Conservation (phyloP, 2,888 invertebrate genomes). For the Myathropa florea region DNA sequence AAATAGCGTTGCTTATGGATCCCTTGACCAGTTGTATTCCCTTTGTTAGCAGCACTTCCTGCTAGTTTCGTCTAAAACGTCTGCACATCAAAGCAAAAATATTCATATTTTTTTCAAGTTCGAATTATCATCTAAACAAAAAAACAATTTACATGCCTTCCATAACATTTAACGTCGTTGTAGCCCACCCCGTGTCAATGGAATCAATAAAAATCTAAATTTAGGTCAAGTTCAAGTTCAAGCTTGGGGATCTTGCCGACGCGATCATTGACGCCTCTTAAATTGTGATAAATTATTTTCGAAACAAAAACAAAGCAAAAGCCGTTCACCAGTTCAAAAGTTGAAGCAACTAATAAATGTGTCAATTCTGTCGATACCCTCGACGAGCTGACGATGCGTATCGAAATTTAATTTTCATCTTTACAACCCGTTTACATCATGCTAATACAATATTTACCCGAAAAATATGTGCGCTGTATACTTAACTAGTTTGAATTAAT, state of each 20-base stretch:
- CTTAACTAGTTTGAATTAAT: background rate
- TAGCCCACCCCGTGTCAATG: background rate
- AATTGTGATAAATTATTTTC: background rate
- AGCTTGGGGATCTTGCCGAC: background rate
- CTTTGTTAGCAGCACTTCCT: background rate
- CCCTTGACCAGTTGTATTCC: no score
- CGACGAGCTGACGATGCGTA: background rate
- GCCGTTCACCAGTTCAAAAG: constrained; percentile 5
- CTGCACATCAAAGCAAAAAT: background rate
- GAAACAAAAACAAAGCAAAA: background rate
- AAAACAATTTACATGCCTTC: background rate
- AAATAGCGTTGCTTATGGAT: no score
- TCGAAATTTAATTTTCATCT: constrained; percentile 1
- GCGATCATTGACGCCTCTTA: constrained; percentile 2
- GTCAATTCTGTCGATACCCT: background rate
- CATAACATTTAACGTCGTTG: background rate
- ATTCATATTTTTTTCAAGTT: background rate
- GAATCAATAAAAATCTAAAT: constrained; percentile 1
- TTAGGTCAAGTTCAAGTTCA: constrained; percentile 28
- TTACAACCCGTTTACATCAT: background rate
- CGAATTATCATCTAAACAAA: background rate
- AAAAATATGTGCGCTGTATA: background rate
- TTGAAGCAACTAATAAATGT: constrained; percentile 23
- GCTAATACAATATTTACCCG: background rate
- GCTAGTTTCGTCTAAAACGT: background rate